Percentiles rank a stretch among this genome's conserved stretches.
Conservation (phyloP, 2,113 vertebrate species). For the Chlorodrepanis virens region DNA sequence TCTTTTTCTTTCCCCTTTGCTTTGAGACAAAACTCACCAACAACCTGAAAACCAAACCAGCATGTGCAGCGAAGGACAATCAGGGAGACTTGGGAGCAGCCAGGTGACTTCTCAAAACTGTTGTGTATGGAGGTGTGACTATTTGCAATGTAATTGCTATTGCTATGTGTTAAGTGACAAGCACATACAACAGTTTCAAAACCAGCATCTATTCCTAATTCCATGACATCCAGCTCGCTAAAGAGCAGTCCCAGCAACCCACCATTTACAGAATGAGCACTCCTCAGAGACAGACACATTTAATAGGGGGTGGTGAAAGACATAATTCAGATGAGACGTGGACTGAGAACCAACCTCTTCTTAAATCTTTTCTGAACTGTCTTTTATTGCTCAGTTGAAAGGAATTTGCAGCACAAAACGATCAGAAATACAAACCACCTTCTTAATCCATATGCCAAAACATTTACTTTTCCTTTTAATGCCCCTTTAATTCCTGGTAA, state of each 20-base stretch:
- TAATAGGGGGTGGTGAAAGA: slow-evolving; percentile 2
- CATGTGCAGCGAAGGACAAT: neutral
- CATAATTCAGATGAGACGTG: slow-evolving; percentile 42
- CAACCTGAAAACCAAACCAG: neutral
- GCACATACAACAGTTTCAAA: neutral
- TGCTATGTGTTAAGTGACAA: neutral
- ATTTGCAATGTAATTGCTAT: neutral
- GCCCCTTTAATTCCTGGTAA: slow-evolving; percentile 69
- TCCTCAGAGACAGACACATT: slow-evolving; percentile 39
- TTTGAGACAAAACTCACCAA: neutral
- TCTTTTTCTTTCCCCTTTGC: neutral
- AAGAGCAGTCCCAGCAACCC: slow-evolving; percentile 19
- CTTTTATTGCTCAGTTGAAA: slow-evolving; percentile 51
- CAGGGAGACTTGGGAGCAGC: neutral
- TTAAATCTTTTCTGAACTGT: neutral
- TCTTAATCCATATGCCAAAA: slow-evolving; percentile 41
- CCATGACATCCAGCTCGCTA: neutral
- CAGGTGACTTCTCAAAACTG: neutral
- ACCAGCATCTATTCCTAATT: slow-evolving; percentile 21
- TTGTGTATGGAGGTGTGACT: neutral
- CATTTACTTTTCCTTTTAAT: slow-evolving; percentile 61
- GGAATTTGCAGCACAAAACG: slow-evolving; percentile 41
- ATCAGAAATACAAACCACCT: slow-evolving; percentile 51
- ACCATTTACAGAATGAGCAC: slow-evolving; percentile 21
- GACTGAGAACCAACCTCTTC: slow-evolving; percentile 8